phyloP scores from a whole-genome alignment of 2,888 invertebrate genomes.

The Beris chalybata region DNA sequence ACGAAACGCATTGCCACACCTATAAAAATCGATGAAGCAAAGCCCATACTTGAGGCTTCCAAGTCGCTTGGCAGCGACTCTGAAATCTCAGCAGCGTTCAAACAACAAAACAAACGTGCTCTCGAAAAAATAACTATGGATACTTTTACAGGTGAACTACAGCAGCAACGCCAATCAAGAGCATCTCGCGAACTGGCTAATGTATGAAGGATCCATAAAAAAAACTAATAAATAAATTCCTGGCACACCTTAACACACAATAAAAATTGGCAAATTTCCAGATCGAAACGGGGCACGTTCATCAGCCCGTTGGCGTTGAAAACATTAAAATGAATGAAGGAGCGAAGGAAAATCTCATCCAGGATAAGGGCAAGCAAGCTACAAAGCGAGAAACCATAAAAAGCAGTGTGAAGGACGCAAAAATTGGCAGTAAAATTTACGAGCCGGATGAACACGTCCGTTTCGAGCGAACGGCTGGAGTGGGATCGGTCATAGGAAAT shows the following conservation, averaged over 20 bases:
- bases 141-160: conserved; percentile 2
- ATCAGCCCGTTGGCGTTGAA: background rate
- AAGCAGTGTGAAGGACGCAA: background rate
- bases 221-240: background rate
- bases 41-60: background rate
- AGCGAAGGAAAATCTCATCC: conserved; percentile 5
- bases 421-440: background rate
- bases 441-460: background rate
- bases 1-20: conserved; percentile 18
- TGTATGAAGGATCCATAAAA: conserved; percentile 1
- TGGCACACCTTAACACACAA: background rate
- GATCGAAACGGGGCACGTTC: background rate
- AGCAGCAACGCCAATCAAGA: conserved; percentile 10
- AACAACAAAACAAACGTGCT: conserved; percentile 14
- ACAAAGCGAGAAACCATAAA: background rate
- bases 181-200: background rate
- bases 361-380: background rate
- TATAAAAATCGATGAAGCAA: conserved; percentile 9
- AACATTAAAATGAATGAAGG: conserved; percentile 15
- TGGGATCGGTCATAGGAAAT: background rate
- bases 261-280: conserved; percentile 6
- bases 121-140: background rate
- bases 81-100: background rate
- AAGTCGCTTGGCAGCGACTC: too few relatives aligned
- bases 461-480: background rate